Evolutionary conservation across 35 echinoderm and acorn worm genomes (phyloP).

Genomic region (Heliocidaris erythrogramma): DNA sequence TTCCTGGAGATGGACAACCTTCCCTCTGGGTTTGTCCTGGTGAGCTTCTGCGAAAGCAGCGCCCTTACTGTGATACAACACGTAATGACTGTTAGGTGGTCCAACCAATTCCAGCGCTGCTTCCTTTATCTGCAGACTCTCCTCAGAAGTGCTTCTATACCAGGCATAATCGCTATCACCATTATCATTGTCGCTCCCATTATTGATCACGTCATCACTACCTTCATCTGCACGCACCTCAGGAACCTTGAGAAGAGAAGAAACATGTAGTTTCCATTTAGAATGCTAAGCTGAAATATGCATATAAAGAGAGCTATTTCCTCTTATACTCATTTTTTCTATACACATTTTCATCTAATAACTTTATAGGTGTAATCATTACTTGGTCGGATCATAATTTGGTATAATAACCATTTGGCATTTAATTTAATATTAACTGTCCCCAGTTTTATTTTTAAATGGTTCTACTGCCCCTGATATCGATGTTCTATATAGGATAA

Average conservation of each 20-base stretch:
- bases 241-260: background rate
- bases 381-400: no score
- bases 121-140: slow-evolving; percentile 34
- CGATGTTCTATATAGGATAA: no score
- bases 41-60: slow-evolving; percentile 20
- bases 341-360: no score
- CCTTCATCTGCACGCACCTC: background rate
- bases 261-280: background rate
- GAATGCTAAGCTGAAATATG: background rate
- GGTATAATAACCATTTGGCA: no score
- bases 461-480: no score
- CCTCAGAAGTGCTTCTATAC: slow-evolving; percentile 44
- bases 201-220: background rate
- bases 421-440: no score
- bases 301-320: no score
- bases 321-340: no score
- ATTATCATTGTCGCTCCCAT: background rate
- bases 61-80: slow-evolving; percentile 52
- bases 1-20: slow-evolving; percentile 65
- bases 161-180: background rate
- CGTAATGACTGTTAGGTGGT: slow-evolving; percentile 64
- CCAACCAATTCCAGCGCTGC: slow-evolving; percentile 53
- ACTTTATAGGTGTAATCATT: no score
- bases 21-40: slow-evolving; percentile 49
- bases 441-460: no score